Evolutionary conservation across 1,140 invertebrate genomes (phyloP).

Genomic region (Heliconius nattereri): DNA sequence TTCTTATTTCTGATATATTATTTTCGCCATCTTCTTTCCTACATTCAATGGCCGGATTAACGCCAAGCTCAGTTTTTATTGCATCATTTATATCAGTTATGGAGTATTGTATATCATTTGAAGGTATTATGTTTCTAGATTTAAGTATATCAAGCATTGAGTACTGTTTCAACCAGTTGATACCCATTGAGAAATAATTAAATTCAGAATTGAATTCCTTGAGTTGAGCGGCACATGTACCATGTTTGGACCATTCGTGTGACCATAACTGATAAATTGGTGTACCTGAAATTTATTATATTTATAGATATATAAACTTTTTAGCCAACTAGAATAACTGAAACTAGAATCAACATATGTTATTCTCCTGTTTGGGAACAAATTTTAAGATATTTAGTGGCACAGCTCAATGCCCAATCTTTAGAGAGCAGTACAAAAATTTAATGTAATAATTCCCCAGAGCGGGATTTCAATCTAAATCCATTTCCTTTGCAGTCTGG

Average conservation of each 20-base stretch:
- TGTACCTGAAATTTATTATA: conserved; percentile 64
- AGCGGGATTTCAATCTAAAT: no score
- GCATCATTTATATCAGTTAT: conserved; percentile 82
- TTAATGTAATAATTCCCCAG: no score
- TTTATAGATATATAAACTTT: background rate
- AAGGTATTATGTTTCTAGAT: conserved; percentile 82
- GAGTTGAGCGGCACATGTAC: conserved; percentile 87
- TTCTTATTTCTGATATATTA: conserved; percentile 84
- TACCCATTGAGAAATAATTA: conserved; percentile 88
- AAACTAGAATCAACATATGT: no score
- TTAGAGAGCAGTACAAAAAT: no score
- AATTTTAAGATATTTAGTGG: no score
- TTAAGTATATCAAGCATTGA: conserved; percentile 84
- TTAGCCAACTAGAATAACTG: no score
- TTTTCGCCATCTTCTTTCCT: conserved; percentile 81
- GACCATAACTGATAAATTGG: conserved; percentile 86
- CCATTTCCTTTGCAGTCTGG: no score
- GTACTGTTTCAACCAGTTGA: conserved; percentile 84
- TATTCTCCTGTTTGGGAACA: no score
- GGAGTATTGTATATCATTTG: conserved; percentile 80
- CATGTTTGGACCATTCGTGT: conserved; percentile 93
- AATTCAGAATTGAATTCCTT: conserved; percentile 84
- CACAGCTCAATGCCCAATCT: no score
- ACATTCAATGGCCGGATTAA: conserved; percentile 85
- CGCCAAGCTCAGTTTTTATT: conserved; percentile 80